Conservation (phyloP, 2,888 invertebrate genomes). For the Rotaria sp. region DNA sequence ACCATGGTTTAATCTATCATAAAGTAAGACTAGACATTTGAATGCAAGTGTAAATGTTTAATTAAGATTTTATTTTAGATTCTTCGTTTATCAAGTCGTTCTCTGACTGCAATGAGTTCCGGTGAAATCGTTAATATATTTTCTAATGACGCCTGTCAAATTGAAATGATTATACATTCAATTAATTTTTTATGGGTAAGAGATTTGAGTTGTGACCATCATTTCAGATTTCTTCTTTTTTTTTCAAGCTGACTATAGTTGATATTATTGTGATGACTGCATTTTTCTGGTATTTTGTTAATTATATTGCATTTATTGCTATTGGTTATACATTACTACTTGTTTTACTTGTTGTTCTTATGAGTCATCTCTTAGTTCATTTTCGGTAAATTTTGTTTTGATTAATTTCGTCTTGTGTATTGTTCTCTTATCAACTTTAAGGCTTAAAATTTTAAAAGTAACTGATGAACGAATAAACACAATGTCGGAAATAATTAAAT, state of each 20-base stretch:
- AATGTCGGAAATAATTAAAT: constrained; percentile 87
- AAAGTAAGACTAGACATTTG: not conserved
- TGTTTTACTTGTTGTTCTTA: not conserved
- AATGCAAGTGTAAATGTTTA: too few species aligned
- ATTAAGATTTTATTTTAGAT: not conserved
- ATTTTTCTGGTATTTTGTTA: not conserved
- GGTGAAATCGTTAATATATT: not conserved
- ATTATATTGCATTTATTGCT: not conserved
- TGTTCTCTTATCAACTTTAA: too few species aligned
- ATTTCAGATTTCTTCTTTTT: too few species aligned
- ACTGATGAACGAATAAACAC: constrained; percentile 82
- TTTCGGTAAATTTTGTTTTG: not conserved
- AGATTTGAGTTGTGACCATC: too few species aligned
- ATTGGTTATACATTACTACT: not conserved
- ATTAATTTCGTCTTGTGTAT: too few species aligned
- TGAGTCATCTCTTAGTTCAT: not conserved
- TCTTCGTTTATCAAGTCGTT: not conserved
- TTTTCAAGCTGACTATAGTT: not conserved
- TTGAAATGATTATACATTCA: not conserved
- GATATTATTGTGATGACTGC: not conserved
- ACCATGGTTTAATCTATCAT: not conserved
- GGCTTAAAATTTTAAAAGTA: too few species aligned
- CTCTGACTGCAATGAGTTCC: not conserved
- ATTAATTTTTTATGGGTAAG: constrained; percentile 5
- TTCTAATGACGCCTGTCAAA: not conserved